Evolutionary conservation across 2,888 invertebrate species (phyloP).

Genomic region (Cremastinae sp.): DNA sequence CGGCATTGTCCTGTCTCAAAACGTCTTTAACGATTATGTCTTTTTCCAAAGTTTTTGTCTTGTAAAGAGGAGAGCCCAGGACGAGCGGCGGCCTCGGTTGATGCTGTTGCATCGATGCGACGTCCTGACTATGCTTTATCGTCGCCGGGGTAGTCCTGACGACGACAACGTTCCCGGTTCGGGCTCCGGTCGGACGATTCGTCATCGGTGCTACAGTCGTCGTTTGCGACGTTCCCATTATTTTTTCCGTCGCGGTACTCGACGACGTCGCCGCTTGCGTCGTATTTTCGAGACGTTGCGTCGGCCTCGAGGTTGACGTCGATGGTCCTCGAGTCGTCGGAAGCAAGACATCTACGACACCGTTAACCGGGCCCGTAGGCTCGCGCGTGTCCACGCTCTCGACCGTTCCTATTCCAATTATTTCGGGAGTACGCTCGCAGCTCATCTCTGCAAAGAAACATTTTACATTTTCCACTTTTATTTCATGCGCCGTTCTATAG

Average conservation of each 20-base stretch:
- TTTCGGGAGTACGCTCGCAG: constrained; percentile 79
- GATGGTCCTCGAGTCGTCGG: constrained; percentile 75
- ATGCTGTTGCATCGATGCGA: constrained; percentile 74
- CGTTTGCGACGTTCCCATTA: constrained; percentile 73
- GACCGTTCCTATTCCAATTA: constrained; percentile 82
- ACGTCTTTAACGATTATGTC: constrained; percentile 94
- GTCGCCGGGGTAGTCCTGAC: constrained; percentile 74
- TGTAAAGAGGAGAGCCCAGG: constrained; percentile 85
- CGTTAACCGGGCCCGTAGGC: constrained; percentile 71
- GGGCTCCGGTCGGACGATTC: constrained; percentile 68
- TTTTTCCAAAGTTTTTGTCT: constrained; percentile 85
- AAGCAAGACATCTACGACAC: constrained; percentile 78
- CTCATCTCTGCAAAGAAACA: constrained; percentile 77
- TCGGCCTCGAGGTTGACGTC: constrained; percentile 69
- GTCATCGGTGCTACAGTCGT: constrained; percentile 65
- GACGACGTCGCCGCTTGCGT: constrained; percentile 68
- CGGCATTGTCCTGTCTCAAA: constrained; percentile 91
- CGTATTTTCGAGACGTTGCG: constrained; percentile 40
- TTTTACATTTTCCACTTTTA: too few species aligned
- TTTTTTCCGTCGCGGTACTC: constrained; percentile 60
- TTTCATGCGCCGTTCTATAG: too few species aligned
- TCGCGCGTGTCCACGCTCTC: constrained; percentile 81
- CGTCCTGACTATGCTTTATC: constrained; percentile 67
- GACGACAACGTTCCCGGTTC: constrained; percentile 76
- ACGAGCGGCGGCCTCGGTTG: constrained; percentile 87